Evolutionary conservation across 1,140 invertebrate species (phyloP).

Genomic region (Procambarus clarkii): DNA sequence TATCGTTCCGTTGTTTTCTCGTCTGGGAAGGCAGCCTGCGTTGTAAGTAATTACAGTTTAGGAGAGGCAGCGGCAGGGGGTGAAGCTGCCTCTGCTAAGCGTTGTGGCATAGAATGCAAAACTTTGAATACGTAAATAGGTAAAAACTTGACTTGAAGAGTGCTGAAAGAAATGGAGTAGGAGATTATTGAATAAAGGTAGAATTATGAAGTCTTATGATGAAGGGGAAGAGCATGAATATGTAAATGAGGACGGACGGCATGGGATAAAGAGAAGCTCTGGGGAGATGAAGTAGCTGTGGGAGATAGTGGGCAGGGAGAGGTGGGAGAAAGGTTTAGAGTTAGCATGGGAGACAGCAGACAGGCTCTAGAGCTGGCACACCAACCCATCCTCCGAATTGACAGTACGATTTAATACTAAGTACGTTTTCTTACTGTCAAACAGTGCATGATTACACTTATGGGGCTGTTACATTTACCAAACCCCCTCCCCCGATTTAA

Average conservation of each 20-base stretch:
- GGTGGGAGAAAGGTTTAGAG: not conserved
- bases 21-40: no score
- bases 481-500: no score
- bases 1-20: no score
- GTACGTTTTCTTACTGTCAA: no score
- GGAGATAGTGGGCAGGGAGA: not conserved
- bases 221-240: slow-evolving; percentile 3
- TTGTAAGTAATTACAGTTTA: no score
- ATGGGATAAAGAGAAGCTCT: not conserved
- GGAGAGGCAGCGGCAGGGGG: not conserved
- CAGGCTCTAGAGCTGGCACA: no score
- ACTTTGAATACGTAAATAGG: not conserved
- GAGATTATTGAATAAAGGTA: slow-evolving; percentile 10
- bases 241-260: not conserved
- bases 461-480: no score
- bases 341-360: no score
- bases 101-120: not conserved
- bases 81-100: not conserved
- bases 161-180: slow-evolving; percentile 1
- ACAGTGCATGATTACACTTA: no score
- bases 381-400: no score
- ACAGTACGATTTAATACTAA: no score
- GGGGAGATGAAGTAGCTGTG: slow-evolving; percentile 4
- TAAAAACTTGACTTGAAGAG: not conserved
- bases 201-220: not conserved